Conservation (phyloP, 2,113 vertebrate genomes). For the Charina bottae region DNA sequence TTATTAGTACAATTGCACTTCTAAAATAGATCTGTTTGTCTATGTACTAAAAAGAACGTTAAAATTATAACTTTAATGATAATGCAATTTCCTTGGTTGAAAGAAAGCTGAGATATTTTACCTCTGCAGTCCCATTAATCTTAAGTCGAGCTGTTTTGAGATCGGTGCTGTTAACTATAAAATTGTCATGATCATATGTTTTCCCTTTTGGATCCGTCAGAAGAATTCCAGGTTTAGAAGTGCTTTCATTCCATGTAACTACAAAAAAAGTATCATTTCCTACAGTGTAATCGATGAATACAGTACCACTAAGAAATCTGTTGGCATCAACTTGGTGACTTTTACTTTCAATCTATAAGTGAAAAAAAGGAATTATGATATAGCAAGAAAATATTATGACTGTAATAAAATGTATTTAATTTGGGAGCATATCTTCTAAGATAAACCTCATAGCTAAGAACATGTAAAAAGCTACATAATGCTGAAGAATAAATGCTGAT, state of each 20-base stretch:
- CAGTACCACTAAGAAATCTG: background rate
- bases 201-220: slow-evolving; percentile 1
- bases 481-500: background rate
- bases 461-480: background rate
- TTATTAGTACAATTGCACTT: background rate
- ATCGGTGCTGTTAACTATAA: background rate
- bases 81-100: background rate
- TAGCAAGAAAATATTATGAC: background rate
- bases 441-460: background rate
- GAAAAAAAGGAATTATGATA: background rate
- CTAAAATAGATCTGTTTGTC: background rate
- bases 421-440: background rate
- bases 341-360: slow-evolving; percentile 33
- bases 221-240: background rate
- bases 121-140: slow-evolving; percentile 28
- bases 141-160: background rate
- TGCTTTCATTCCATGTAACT: background rate
- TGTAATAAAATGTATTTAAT: background rate
- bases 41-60: background rate
- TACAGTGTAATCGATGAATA: slow-evolving; percentile 27
- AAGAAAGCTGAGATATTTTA: background rate
- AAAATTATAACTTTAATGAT: background rate
- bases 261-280: slow-evolving; percentile 36
- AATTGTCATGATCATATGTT: background rate
- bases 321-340: rapidly evolving